phyloP scores from a whole-genome alignment of 2,113 vertebrate species.

The Poeciliopsis turrubarensis region DNA sequence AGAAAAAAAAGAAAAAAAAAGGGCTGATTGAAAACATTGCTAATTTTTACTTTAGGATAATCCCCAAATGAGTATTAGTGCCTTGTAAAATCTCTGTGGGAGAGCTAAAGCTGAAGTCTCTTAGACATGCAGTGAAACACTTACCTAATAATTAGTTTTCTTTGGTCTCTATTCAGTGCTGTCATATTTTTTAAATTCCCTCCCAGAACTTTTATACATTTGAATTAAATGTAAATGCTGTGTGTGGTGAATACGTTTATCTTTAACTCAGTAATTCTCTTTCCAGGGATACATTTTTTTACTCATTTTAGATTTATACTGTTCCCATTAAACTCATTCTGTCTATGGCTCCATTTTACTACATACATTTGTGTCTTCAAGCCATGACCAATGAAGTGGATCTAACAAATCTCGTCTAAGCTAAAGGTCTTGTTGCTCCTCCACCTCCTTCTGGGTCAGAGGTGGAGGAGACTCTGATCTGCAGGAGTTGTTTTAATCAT shows the following conservation, averaged over 20 bases:
- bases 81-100: constrained; percentile 16
- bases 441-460: no score
- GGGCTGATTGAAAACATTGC: constrained; percentile 1
- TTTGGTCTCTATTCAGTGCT: background rate
- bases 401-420: no score
- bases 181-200: background rate
- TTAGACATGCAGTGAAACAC: background rate
- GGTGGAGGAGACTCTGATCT: no score
- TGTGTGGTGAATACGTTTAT: background rate
- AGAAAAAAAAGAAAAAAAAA: background rate
- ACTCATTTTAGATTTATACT: no score
- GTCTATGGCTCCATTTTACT: no score
- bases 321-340: no score
- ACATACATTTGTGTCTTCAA: no score
- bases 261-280: no score
- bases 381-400: no score
- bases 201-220: background rate
- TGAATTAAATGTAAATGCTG: background rate
- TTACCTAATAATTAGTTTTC: background rate
- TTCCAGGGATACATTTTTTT: no score
- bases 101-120: constrained; percentile 1
- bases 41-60: constrained; percentile 52
- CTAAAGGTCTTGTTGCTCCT: no score
- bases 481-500: no score
- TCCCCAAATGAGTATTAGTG: constrained; percentile 50